Evolutionary conservation across 2,797 vertebrate genomes (phyloP), one percentile per base, ranked within the genome.

Genomic region (Emys orbicularis): DNA sequence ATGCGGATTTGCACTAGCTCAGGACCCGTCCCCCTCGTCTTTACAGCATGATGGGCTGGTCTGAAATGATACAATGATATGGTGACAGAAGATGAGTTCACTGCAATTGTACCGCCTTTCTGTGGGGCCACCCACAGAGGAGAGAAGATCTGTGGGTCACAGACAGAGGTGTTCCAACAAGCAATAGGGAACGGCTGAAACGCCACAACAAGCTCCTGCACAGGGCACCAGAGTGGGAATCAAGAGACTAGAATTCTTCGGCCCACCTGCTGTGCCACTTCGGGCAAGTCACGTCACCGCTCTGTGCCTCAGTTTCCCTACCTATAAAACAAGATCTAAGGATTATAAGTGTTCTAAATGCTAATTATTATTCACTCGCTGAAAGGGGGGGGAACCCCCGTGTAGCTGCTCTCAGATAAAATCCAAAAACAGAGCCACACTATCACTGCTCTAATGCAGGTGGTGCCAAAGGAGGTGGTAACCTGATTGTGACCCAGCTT

Each of bases 401-500:
- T 23, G 68, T 12, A 3, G 10, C 15, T 61, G 59, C 31, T 61
- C 31, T 72, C 18, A 23, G 68, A 72, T 6, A 72, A 72, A 72
- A 72, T 37, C 65, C n/a, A 3, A 41, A 72, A 41, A 11, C 68
- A 72, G n/a, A 23, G n/a, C 37, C 68, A 37, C 11, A 37, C 91
- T 93, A 27, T 84, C 16, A 6, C 25, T 5, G 47, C 41, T 47
- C 88, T 83, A 86, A 95, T 92, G 89, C 80, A 11, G 41, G 80
- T 11, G 37, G 90, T 4, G 25, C 95, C 53, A 5, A 87, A 53
- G 85, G 90, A 1, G 1, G 94, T 57, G 12, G 85, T 96, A 94
- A 96, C 93, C 97, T 92, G 82, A 7, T 88, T 90, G 61, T 97
- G 97, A 97, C 96, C 90, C 96, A 94, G 77, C 80, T 92, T 27